Evolutionary conservation across 2,797 vertebrate species (phyloP).

Genomic region (Linurgus olivaceus): DNA sequence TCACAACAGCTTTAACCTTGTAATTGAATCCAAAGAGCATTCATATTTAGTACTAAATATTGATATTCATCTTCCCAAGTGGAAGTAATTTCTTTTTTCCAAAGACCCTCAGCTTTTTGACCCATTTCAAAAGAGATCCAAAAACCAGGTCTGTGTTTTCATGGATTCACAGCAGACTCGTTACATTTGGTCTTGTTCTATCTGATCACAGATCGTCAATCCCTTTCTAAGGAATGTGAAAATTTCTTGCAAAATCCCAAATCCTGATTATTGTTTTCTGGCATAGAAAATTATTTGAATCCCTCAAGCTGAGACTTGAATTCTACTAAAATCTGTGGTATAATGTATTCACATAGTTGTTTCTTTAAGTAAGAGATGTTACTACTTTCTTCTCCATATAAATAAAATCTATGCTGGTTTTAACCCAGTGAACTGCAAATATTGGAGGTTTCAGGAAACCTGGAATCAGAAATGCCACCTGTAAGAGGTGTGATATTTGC

Average conservation of each 20-base stretch:
- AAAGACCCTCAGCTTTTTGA: accelerated
- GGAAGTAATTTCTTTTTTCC: neutral
- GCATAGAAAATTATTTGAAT: neutral
- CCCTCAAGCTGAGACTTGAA: neutral
- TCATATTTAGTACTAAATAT: neutral
- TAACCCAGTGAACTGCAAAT: neutral
- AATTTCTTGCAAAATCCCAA: neutral
- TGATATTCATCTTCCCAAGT: neutral
- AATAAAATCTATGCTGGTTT: neutral
- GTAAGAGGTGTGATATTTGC: neutral
- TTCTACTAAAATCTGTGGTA: neutral
- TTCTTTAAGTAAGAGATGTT: neutral
- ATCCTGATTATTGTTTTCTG: neutral
- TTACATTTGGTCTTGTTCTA: neutral
- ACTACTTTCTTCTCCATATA: neutral
- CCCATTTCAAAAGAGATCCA: neutral
- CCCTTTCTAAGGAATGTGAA: neutral
- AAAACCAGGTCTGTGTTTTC: neutral
- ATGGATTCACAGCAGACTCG: neutral
- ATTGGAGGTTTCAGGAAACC: neutral
- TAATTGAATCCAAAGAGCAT: neutral
- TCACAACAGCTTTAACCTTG: neutral
- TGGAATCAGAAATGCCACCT: neutral
- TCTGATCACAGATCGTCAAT: neutral
- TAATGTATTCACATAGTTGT: neutral